Conservation (phyloP, 2,888 invertebrate species). For the Thera britannica region DNA sequence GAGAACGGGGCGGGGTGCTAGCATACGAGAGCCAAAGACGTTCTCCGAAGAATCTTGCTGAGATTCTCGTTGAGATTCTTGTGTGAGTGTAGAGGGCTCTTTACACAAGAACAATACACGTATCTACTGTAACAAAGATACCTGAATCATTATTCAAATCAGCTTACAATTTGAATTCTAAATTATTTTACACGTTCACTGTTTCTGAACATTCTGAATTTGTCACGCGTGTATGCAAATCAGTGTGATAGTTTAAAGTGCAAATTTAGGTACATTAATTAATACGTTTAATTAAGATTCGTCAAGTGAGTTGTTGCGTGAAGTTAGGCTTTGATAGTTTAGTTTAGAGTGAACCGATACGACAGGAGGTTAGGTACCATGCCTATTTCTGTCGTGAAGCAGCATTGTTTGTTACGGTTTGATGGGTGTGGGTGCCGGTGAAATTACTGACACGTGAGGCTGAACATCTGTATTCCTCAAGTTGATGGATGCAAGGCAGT, state of each 20-base stretch:
- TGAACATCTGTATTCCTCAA: too few relatives aligned
- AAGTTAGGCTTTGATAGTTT: not conserved
- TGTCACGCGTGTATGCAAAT: slow-evolving; percentile 47
- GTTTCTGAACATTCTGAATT: slow-evolving; percentile 38
- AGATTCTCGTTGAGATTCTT: too few relatives aligned
- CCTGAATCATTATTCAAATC: slow-evolving; percentile 23
- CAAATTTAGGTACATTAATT: slow-evolving; percentile 54
- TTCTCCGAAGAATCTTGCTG: too few relatives aligned
- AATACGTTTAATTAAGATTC: slow-evolving; percentile 58
- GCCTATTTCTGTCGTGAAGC: too few relatives aligned
- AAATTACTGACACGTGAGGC: too few relatives aligned
- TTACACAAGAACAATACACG: not conserved
- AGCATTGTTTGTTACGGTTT: too few relatives aligned
- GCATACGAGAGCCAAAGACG: too few relatives aligned
- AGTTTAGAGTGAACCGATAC: slow-evolving; percentile 9
- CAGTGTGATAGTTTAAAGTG: slow-evolving; percentile 49
- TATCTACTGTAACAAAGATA: slow-evolving; percentile 4
- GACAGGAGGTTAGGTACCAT: not conserved
- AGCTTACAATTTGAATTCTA: slow-evolving; percentile 32
- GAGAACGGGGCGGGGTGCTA: too few relatives aligned
- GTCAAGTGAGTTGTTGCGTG: slow-evolving; percentile 28
- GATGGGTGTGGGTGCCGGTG: too few relatives aligned
- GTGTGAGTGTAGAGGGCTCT: too few relatives aligned
- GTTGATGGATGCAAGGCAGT: too few relatives aligned
- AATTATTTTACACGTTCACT: slow-evolving; percentile 31